Conservation (phyloP, 2,888 invertebrate species). For the Temnothorax unifasciatus region DNA sequence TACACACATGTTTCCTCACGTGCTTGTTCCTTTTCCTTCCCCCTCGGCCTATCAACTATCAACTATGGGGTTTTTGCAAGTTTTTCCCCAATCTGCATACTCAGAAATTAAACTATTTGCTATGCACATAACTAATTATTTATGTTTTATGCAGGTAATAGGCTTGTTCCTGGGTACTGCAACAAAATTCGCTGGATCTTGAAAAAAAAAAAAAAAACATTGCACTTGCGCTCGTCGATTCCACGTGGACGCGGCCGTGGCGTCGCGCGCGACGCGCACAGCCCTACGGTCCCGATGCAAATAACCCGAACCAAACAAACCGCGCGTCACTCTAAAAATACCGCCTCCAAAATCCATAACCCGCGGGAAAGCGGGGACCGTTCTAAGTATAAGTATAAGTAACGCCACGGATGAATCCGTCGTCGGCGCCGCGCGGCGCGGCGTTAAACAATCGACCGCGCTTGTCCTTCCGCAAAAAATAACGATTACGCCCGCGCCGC, state of each 20-base stretch:
- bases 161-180: no score
- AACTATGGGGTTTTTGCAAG: no score
- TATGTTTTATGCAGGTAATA: no score
- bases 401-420: not conserved
- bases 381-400: constrained; percentile 35
- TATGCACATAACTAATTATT: no score
- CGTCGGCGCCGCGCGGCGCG: not conserved
- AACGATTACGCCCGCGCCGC: constrained; percentile 43
- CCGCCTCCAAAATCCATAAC: constrained; percentile 41
- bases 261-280: constrained; percentile 48
- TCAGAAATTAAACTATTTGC: no score
- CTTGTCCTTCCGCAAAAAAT: constrained; percentile 27
- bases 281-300: constrained; percentile 75
- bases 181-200: no score
- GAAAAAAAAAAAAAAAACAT: no score
- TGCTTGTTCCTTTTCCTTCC: no score
- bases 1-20: no score
- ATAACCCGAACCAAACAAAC: constrained; percentile 82
- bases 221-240: not conserved
- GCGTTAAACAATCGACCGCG: constrained; percentile 13
- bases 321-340: constrained; percentile 79
- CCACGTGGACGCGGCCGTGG: constrained; percentile 32
- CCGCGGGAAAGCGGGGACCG: constrained; percentile 22
- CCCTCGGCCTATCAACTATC: no score
- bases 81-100: no score